Base-by-base conservation (phyloP, 1,140 invertebrate species). In the Aphelenchoides avenae region DNA sequence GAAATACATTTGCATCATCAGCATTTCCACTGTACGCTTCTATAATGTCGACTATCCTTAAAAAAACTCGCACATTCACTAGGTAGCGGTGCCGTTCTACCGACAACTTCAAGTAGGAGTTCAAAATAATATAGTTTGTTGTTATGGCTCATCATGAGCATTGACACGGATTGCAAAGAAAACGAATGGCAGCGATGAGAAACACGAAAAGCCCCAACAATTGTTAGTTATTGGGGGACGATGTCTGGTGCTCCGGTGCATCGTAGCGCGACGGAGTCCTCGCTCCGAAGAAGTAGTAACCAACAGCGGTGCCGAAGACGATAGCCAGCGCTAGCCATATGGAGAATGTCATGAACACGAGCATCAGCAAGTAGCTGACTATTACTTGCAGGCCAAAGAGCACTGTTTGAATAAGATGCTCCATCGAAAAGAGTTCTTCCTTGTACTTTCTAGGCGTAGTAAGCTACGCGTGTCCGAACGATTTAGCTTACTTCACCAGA, bases 291-390 rank as follows among this genome's bases (percentile, higher is more conserved):
- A 91, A 80, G 78, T 93, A 94, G 79, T 92, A 95, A 1, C 91
- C 91, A 13, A 87, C 80, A 0, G 85, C 88, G 3, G 89, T 85
- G 3, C 91, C 91, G 3, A 91, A 72, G 1, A 90, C 85, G n/a
- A 94, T 86, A 3, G 87, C 87, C 24, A 91, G 61, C 72, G 89
- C 91, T 22, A 94, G 82, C 87, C 88, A 95, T 18, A 88, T 85
- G 75, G 94, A 94, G 82, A 91, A 96, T 0, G 90, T 94, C 91
- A 96, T 96, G 79, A 95, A 93, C 52, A 93, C 87, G 78, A 96
- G 79, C 91, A 96, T 96, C 15, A 95, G 84, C 66, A 91, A 84
- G 78, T 94, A 94, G n/a, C 88, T 89, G 22, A 91, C 77, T 2
- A 87, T 84, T 47, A 94, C 85, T 79, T 95, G 91, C 0, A 94